A percentile compares a stretch with the other conserved stretches of the same genome.
These are phyloP conservation scores for Acrobasis suavella DNA, from an alignment of 2,888 invertebrate species.

Conservation along the genomic window DNA sequence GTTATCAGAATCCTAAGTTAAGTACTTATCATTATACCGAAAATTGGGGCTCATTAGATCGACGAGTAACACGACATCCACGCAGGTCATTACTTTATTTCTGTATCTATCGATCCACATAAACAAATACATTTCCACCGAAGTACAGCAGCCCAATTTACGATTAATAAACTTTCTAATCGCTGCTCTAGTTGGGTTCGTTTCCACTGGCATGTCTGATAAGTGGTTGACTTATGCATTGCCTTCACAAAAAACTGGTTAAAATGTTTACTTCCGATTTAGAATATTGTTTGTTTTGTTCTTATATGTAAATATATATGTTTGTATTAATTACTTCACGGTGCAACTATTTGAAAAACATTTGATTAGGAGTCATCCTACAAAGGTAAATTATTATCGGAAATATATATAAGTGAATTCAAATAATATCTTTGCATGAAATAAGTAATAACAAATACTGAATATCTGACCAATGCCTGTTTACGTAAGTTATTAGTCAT, in stretches of 20 bases:
- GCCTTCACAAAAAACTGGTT: conserved; percentile 16
- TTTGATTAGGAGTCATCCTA: too few relatives aligned
- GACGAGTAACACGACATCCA: conserved; percentile 14
- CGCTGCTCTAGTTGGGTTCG: conserved; percentile 20
- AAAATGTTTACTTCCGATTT: background rate
- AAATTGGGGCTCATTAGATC: background rate
- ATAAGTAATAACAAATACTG: too few relatives aligned
- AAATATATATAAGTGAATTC: too few relatives aligned
- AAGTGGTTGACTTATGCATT: conserved; percentile 3
- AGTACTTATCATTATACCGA: background rate
- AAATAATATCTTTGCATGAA: too few relatives aligned
- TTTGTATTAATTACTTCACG: too few relatives aligned
- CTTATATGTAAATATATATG: too few relatives aligned
- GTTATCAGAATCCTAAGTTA: too few relatives aligned
- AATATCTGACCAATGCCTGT: too few relatives aligned
- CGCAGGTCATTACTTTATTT: conserved; percentile 12
- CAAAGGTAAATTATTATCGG: too few relatives aligned
- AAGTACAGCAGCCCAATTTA: conserved; percentile 33
- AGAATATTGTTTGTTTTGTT: background rate
- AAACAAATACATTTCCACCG: conserved; percentile 29
- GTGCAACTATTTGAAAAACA: too few relatives aligned
- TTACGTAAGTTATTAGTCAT: too few relatives aligned
- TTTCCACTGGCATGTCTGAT: conserved; percentile 23
- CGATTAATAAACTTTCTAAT: conserved; percentile 34
- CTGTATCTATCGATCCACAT: conserved; percentile 23